Conservation (phyloP, 2,888 invertebrate genomes). For the Nysson spinosus region DNA sequence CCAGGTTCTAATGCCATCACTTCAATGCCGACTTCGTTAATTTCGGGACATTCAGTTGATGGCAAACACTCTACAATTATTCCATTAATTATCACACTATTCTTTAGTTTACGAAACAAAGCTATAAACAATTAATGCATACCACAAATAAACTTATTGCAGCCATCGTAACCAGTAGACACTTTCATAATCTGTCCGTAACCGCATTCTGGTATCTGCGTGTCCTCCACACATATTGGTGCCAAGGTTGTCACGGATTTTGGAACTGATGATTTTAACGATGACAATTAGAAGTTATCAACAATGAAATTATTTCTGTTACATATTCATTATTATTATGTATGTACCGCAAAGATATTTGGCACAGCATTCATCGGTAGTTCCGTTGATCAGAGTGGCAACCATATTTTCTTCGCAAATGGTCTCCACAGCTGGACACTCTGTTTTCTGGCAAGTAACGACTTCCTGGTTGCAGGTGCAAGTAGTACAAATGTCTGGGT, state of each 20-base stretch:
- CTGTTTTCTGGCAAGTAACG: slow-evolving; percentile 82
- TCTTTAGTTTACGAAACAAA: neutral
- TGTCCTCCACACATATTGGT: slow-evolving; percentile 81
- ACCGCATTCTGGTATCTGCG: slow-evolving; percentile 84
- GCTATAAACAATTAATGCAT: slow-evolving; percentile 59
- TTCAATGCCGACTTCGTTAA: slow-evolving; percentile 76
- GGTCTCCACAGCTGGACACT: slow-evolving; percentile 80
- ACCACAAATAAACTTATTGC: slow-evolving; percentile 87
- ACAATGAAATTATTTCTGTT: too few species aligned
- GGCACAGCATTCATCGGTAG: slow-evolving; percentile 84
- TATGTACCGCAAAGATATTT: slow-evolving; percentile 84
- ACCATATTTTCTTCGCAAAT: slow-evolving; percentile 82
- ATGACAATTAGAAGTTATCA: too few species aligned
- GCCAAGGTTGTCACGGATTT: slow-evolving; percentile 79
- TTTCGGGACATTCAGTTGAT: slow-evolving; percentile 81
- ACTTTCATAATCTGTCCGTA: slow-evolving; percentile 85
- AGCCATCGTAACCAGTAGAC: slow-evolving; percentile 82
- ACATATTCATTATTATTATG: too few species aligned
- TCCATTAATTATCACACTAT: neutral
- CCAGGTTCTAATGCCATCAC: slow-evolving; percentile 81
- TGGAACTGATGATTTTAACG: too few species aligned
- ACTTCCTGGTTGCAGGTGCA: slow-evolving; percentile 82
- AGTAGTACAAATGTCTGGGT: slow-evolving; percentile 84
- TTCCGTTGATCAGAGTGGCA: slow-evolving; percentile 79
- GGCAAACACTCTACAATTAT: slow-evolving; percentile 84